Evolutionary conservation across 92 coral and sea anemone genomes (phyloP).

Genomic region (Desmophyllum pertusum): DNA sequence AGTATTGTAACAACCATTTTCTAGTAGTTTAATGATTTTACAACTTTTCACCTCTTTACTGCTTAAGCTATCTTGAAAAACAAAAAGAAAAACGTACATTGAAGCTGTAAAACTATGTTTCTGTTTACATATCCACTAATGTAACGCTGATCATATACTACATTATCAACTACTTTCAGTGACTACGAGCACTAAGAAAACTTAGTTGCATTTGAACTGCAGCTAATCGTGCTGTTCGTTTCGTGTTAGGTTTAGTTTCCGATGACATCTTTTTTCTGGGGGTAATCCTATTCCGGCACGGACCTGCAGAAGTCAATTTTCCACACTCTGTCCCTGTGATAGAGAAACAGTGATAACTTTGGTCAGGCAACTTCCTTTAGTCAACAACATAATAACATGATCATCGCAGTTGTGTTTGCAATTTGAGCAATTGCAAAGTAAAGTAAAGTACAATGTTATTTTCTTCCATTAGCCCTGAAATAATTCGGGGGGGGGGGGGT

Average conservation of each 20-base stretch:
- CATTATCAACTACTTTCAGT: background rate
- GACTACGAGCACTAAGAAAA: background rate
- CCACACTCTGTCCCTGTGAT: conserved; percentile 28
- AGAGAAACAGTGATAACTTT: background rate
- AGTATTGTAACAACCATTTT: too few species aligned
- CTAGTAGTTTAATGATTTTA: background rate
- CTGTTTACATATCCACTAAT: background rate
- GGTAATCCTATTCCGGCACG: background rate
- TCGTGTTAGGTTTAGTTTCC: background rate
- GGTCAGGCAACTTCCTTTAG: background rate
- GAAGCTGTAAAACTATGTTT: too few species aligned
- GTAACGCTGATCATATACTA: too few species aligned
- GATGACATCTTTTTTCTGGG: conserved; percentile 10
- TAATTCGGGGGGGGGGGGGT: too few species aligned
- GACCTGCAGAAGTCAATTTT: conserved; percentile 31
- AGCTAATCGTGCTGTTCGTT: background rate
- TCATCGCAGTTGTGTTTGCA: too few species aligned
- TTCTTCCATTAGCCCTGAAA: too few species aligned
- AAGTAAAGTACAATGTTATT: too few species aligned
- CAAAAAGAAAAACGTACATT: too few species aligned
- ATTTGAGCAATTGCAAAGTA: too few species aligned
- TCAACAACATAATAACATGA: background rate
- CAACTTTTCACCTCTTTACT: background rate
- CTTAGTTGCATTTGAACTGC: too few species aligned
- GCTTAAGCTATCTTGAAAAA: background rate